Conservation (phyloP, 2,797 vertebrate species). For the Poliocrania exsul region DNA sequence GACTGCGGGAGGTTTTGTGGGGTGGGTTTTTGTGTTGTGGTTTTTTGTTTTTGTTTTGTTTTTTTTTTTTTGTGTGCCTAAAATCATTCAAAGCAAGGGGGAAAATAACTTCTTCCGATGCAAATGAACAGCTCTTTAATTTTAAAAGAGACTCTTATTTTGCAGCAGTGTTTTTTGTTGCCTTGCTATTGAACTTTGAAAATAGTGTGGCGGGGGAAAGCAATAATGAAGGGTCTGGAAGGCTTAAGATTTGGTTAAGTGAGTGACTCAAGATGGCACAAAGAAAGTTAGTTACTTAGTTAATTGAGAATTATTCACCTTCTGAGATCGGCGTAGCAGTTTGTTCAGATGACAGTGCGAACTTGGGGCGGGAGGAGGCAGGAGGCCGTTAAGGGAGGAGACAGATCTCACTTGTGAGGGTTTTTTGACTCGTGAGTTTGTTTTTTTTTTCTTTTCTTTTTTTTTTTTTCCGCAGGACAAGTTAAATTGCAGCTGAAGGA, state of each 20-base stretch:
- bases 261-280: constrained; percentile 36
- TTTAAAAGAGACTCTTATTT: constrained; percentile 76
- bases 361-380: not conserved
- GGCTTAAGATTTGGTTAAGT: constrained; percentile 55
- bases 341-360: constrained; percentile 34
- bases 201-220: constrained; percentile 41
- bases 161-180: constrained; percentile 66
- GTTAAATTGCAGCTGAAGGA: constrained; percentile 54
- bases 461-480: not conserved
- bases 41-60: not conserved
- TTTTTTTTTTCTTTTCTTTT: not conserved
- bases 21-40: not conserved
- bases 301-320: constrained; percentile 62
- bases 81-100: not conserved
- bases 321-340: constrained; percentile 36
- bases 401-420: not conserved
- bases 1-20: not conserved
- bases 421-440: not conserved
- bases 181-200: constrained; percentile 73
- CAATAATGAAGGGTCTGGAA: constrained; percentile 55
- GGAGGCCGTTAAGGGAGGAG: constrained; percentile 5
- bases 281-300: constrained; percentile 63
- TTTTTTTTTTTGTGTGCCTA: not conserved
- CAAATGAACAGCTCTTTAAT: constrained; percentile 34
- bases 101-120: not conserved